Conservation (phyloP, 2,113 vertebrate genomes). For the Serilophus lunatus region DNA sequence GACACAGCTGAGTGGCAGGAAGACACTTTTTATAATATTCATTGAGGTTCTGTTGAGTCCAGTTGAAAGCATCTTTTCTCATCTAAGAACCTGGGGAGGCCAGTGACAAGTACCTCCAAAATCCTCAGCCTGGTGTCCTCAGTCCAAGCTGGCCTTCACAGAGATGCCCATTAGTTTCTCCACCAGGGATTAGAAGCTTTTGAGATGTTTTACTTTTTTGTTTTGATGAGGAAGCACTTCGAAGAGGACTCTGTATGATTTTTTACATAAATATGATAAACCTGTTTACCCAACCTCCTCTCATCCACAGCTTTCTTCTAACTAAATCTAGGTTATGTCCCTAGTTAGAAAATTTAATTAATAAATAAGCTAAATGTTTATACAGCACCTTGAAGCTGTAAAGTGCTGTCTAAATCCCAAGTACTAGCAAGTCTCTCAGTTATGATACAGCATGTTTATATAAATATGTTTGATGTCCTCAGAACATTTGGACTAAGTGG, state of each 20-base stretch:
- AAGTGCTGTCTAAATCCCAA: conserved; percentile 23
- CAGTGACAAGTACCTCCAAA: not conserved
- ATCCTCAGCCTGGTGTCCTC: not conserved
- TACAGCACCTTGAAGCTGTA: conserved; percentile 46
- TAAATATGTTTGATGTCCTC: conserved; percentile 5
- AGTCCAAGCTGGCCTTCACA: not conserved
- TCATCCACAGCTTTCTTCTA: not conserved
- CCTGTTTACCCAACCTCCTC: not conserved
- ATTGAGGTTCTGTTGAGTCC: not conserved
- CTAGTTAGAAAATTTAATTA: conserved; percentile 45
- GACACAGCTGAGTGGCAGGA: not conserved
- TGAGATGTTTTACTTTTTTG: not conserved
- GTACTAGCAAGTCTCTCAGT: conserved; percentile 1
- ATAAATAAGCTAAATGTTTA: conserved; percentile 56
- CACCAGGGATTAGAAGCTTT: not conserved
- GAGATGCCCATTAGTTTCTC: not conserved
- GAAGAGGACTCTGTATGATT: not conserved
- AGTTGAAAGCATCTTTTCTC: not conserved
- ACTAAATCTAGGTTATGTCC: conserved; percentile 56
- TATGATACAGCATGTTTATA: conserved; percentile 10
- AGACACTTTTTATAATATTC: not conserved
- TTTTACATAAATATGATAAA: not conserved
- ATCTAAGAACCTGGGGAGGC: not conserved
- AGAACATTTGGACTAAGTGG: conserved; percentile 17
- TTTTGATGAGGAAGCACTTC: not conserved